These are phyloP conservation scores for Eulemur mongoz DNA, from an alignment of 2,797 vertebrate genomes.

Conservation along the genomic window DNA sequence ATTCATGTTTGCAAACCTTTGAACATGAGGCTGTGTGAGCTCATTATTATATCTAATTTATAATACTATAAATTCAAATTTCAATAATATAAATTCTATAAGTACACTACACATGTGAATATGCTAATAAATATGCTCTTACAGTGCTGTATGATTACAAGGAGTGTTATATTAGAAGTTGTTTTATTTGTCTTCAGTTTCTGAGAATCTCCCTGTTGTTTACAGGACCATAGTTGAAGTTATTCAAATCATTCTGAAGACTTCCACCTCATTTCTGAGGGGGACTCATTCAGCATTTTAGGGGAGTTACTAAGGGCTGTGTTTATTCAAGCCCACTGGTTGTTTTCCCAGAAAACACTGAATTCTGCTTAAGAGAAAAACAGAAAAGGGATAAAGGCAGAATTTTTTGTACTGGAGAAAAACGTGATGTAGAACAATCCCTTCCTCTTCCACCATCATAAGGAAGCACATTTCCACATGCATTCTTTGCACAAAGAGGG, in stretches of 20 bases:
- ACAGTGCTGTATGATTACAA: neutral
- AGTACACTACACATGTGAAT: neutral
- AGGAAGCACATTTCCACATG: neutral
- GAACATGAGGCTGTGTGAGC: neutral
- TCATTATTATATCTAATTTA: neutral
- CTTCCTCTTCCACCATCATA: neutral
- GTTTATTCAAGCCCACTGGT: neutral
- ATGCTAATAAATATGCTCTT: neutral
- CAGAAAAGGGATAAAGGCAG: neutral
- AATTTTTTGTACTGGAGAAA: neutral
- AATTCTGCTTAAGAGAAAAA: neutral
- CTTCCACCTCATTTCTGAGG: neutral
- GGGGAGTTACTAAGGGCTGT: neutral
- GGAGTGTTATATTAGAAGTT: neutral
- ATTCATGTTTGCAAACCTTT: neutral
- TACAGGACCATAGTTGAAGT: neutral
- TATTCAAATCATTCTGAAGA: neutral
- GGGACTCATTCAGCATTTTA: neutral
- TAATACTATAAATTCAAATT: neutral
- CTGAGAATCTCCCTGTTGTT: neutral
- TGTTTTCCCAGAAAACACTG: neutral
- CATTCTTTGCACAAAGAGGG: neutral
- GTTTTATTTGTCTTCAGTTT: neutral
- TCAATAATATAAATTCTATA: neutral
- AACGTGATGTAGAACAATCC: accelerated